Percentiles rank a stretch among this genome's conserved stretches.
These are phyloP conservation scores for Bettongia penicillata DNA, from an alignment of 2,113 vertebrate species.

Conservation along the genomic window DNA sequence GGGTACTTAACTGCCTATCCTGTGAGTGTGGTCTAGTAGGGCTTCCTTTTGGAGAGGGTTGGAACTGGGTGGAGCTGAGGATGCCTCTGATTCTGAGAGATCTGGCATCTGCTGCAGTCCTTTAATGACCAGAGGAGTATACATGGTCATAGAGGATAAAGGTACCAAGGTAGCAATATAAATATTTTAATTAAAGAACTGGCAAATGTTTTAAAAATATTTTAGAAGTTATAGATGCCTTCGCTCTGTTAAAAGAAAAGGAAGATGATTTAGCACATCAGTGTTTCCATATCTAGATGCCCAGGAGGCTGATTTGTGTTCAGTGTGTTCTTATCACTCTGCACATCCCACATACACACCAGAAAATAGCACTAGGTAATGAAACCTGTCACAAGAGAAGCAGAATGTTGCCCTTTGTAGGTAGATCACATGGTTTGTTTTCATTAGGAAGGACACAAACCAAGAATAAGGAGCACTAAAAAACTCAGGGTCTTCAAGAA, in stretches of 20 bases:
- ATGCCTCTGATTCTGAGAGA: background rate
- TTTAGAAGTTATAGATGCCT: background rate
- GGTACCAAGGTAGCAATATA: background rate
- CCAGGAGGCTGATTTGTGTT: background rate
- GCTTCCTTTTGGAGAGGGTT: too few relatives aligned
- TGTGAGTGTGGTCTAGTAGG: too few relatives aligned
- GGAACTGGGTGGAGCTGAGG: background rate
- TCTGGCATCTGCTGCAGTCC: background rate
- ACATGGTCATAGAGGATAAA: background rate
- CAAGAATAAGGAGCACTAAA: too few relatives aligned
- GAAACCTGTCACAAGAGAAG: too few relatives aligned
- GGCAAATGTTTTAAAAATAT: background rate
- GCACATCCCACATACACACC: too few relatives aligned
- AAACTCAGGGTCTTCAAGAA: too few relatives aligned
- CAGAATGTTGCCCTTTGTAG: too few relatives aligned
- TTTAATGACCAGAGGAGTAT: background rate
- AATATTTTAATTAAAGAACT: background rate
- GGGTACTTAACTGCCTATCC: too few relatives aligned
- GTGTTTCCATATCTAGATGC: background rate
- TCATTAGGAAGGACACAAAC: too few relatives aligned
- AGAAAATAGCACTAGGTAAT: too few relatives aligned
- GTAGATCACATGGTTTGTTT: too few relatives aligned
- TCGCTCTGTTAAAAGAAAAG: background rate
- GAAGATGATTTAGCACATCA: background rate
- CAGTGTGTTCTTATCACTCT: too few relatives aligned